Evolutionary conservation across 2,888 invertebrate genomes (phyloP).

Genomic region (Mesoligia furuncula): DNA sequence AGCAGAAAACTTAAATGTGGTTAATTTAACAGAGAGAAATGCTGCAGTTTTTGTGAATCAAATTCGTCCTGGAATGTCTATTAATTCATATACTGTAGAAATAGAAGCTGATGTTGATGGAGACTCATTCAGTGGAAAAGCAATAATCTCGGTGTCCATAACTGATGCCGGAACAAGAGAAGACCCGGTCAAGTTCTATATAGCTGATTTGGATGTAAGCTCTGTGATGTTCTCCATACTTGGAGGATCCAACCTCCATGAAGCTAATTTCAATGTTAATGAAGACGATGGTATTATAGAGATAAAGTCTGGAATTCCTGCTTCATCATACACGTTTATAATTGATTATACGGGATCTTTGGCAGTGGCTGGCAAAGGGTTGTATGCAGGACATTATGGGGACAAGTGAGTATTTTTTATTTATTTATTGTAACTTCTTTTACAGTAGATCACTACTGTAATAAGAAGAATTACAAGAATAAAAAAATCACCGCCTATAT

Average conservation of each 20-base stretch:
- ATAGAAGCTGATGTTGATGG: constrained; percentile 67
- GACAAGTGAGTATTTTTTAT: constrained; percentile 69
- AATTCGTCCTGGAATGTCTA: constrained; percentile 76
- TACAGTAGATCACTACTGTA: too few relatives aligned
- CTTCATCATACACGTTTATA: constrained; percentile 69
- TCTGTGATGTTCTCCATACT: constrained; percentile 70
- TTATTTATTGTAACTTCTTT: not conserved
- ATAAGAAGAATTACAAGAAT: too few relatives aligned
- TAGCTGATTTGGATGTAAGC: constrained; percentile 68
- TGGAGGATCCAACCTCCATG: constrained; percentile 58
- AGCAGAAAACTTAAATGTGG: constrained; percentile 17
- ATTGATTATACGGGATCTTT: constrained; percentile 75
- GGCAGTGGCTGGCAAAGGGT: constrained; percentile 64
- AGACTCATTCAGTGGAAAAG: constrained; percentile 72
- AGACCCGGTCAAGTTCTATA: constrained; percentile 72
- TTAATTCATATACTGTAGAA: constrained; percentile 71
- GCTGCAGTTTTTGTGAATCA: constrained; percentile 59
- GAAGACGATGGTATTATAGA: constrained; percentile 72
- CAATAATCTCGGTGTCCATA: constrained; percentile 69
- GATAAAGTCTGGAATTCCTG: constrained; percentile 69
- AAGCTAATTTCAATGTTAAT: constrained; percentile 67
- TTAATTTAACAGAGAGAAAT: constrained; percentile 21
- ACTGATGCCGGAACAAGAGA: constrained; percentile 66
- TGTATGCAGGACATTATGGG: constrained; percentile 72
- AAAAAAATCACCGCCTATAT: too few relatives aligned